These are phyloP conservation scores for Temnothorax curvispinosus DNA, from an alignment of 1,140 invertebrate genomes.

Conservation along the genomic window DNA sequence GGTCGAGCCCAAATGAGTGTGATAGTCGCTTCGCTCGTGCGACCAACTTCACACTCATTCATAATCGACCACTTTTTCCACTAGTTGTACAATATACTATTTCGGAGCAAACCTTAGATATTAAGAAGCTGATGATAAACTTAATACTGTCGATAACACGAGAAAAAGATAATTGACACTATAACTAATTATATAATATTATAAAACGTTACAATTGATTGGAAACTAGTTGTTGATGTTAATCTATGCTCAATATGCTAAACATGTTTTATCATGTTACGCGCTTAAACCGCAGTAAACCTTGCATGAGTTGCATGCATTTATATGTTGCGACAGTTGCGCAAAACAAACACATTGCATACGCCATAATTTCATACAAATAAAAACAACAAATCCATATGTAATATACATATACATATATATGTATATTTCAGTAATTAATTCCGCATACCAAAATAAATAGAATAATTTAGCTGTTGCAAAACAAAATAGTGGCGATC, in stretches of 20 bases:
- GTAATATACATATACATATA: not conserved
- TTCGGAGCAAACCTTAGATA: not conserved
- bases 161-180: not conserved
- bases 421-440: not conserved
- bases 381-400: conserved; percentile 22
- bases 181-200: not conserved
- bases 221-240: not conserved
- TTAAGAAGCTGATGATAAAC: not conserved
- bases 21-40: too few species aligned
- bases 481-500: not conserved
- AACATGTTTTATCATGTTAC: conserved; percentile 6
- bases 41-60: too few species aligned
- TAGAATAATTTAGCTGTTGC: not conserved
- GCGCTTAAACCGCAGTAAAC: conserved; percentile 13
- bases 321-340: conserved; percentile 9
- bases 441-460: not conserved
- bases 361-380: conserved; percentile 17
- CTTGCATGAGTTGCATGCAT: conserved; percentile 6
- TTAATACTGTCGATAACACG: not conserved
- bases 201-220: not conserved
- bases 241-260: not conserved
- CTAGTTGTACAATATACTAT: too few species aligned
- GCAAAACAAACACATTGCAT: conserved; percentile 27
- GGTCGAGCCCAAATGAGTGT: too few species aligned
- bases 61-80: too few species aligned